Percentiles rank a stretch among this genome's conserved stretches.
Conservation (phyloP, 2,797 vertebrate species). For the Rhinella marina region DNA sequence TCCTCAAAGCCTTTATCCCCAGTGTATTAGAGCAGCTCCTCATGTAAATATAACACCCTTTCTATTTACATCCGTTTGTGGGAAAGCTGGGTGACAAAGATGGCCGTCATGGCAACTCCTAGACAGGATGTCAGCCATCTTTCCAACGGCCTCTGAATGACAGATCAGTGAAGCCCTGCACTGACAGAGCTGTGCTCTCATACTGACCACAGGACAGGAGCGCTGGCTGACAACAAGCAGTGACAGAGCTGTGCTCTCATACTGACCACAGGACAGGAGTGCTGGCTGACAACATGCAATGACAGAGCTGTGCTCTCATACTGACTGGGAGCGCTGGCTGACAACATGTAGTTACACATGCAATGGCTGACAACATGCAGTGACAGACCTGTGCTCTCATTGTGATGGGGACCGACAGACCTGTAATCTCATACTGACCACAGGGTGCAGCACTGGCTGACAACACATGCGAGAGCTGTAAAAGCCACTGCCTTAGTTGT, state of each 20-base stretch:
- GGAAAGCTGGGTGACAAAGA: neutral
- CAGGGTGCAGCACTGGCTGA: too few species aligned
- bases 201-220: neutral
- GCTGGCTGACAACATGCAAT: too few species aligned
- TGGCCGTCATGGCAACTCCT: neutral
- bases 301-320: neutral
- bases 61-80: neutral
- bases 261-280: neutral
- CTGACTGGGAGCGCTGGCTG: neutral
- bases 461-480: too few species aligned
- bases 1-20: too few species aligned
- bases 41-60: neutral
- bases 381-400: too few species aligned
- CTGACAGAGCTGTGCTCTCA: neutral
- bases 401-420: too few species aligned
- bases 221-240: too few species aligned
- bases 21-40: too few species aligned
- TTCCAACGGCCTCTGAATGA: neutral
- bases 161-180: neutral
- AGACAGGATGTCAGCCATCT: neutral
- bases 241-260: neutral
- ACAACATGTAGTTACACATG: too few species aligned
- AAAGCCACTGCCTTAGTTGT: too few species aligned
- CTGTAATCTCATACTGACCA: too few species aligned
- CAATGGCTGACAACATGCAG: too few species aligned